phyloP scores from a whole-genome alignment of 1,140 invertebrate species.

The Globodera ellingtonae region DNA sequence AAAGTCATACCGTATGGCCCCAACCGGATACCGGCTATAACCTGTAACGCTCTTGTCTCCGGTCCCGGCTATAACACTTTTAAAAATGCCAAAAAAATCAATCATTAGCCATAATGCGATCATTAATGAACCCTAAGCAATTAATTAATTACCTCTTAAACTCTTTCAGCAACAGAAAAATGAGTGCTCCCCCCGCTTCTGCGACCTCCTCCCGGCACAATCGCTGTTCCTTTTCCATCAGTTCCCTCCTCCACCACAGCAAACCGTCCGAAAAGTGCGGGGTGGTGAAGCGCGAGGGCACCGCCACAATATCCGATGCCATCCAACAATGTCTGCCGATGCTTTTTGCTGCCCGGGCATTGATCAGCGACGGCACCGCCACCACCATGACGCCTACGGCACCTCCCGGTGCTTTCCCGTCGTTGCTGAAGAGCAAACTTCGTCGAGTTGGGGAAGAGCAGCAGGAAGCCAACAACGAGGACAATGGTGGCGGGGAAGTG shows the following conservation, averaged over 20 bases:
- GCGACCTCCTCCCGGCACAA: neutral
- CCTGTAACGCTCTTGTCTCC: too few relatives aligned
- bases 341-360: neutral
- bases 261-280: neutral
- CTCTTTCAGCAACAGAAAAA: too few relatives aligned
- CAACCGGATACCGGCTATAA: too few relatives aligned
- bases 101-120: too few relatives aligned
- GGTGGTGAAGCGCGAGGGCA: too few relatives aligned
- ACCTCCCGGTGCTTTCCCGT: neutral
- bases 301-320: neutral
- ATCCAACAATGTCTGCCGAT: neutral
- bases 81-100: too few relatives aligned
- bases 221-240: neutral
- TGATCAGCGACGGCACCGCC: neutral
- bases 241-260: neutral
- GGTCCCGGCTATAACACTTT: too few relatives aligned
- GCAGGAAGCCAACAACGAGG: neutral
- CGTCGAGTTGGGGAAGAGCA: neutral
- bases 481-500: neutral
- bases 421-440: neutral
- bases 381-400: too few relatives aligned
- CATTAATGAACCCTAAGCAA: too few relatives aligned
- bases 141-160: too few relatives aligned
- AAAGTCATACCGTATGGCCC: too few relatives aligned
- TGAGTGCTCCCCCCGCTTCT: neutral